These are phyloP conservation scores for Siderastrea siderea DNA, from an alignment of 92 coral and sea anemone species.

Conservation along the genomic window DNA sequence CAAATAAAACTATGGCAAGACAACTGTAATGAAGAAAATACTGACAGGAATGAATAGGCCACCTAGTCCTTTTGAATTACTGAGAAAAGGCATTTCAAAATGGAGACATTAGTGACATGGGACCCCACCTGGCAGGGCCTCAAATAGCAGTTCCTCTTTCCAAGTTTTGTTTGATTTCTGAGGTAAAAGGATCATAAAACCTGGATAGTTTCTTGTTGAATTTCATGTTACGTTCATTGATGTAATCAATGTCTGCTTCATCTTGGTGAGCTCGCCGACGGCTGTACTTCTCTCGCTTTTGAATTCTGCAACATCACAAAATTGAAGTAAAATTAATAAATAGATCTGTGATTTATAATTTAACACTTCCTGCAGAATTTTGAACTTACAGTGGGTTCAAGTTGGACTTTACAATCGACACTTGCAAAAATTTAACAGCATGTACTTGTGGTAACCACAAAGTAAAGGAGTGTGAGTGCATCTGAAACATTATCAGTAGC, in stretches of 20 bases:
- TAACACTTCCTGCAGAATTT: background rate
- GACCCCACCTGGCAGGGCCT: background rate
- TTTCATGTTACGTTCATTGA: constrained; percentile 98
- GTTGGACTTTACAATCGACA: no score
- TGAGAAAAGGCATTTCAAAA: no score
- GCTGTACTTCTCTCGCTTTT: constrained; percentile 94
- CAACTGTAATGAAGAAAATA: no score
- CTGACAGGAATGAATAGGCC: no score
- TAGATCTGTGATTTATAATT: background rate
- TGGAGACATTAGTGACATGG: no score
- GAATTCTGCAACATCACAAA: constrained; percentile 64
- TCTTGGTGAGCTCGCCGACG: constrained; percentile 95
- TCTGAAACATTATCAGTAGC: no score
- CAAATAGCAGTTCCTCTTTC: constrained; percentile 99
- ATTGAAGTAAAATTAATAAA: background rate
- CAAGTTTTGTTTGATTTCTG: constrained; percentile 97
- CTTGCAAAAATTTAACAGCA: no score
- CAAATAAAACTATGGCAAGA: no score
- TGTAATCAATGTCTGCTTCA: constrained; percentile 97
- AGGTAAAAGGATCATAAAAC: constrained; percentile 97
- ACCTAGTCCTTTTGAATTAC: no score
- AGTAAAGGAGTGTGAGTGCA: no score
- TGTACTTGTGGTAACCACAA: no score
- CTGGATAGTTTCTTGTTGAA: constrained; percentile 99
- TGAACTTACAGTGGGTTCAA: no score